Evolutionary conservation across 2,888 invertebrate genomes (phyloP).

Genomic region (Heliconius sara): DNA sequence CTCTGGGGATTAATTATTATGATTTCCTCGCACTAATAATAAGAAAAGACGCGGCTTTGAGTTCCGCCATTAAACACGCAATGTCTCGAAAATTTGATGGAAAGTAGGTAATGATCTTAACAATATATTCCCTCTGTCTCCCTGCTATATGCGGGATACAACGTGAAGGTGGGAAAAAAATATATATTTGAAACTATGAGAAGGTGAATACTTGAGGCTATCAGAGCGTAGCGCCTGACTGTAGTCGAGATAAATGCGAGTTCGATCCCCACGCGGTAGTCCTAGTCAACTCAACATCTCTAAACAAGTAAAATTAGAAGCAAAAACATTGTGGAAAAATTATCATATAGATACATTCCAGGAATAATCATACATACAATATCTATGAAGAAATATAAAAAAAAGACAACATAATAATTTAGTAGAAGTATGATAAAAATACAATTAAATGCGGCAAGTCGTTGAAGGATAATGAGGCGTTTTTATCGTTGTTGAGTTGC

Average conservation of each 20-base stretch:
- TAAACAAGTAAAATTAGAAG: background rate
- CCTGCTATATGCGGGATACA: too few relatives aligned
- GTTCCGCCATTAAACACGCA: too few relatives aligned
- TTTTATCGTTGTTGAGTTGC: constrained; percentile 53
- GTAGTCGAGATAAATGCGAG: background rate
- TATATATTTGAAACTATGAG: too few relatives aligned
- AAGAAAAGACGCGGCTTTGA: too few relatives aligned
- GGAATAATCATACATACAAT: background rate
- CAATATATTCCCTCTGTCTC: too few relatives aligned
- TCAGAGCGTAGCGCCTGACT: background rate
- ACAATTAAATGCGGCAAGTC: constrained; percentile 7
- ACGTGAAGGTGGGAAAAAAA: too few relatives aligned
- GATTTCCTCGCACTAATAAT: too few relatives aligned
- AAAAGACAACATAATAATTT: constrained; percentile 1
- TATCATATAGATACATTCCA: background rate
- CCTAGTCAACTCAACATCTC: background rate
- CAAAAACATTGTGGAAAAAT: background rate
- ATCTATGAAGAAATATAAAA: background rate
- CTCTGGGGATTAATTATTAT: too few relatives aligned
- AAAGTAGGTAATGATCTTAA: too few relatives aligned
- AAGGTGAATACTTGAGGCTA: too few relatives aligned
- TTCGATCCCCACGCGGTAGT: background rate
- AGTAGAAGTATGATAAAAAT: constrained; percentile 12
- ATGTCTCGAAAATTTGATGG: too few relatives aligned
- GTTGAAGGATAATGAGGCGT: constrained; percentile 42